These are phyloP conservation scores for Zaprionus inermis DNA, from an alignment of 1,140 invertebrate species.

Conservation along the genomic window DNA sequence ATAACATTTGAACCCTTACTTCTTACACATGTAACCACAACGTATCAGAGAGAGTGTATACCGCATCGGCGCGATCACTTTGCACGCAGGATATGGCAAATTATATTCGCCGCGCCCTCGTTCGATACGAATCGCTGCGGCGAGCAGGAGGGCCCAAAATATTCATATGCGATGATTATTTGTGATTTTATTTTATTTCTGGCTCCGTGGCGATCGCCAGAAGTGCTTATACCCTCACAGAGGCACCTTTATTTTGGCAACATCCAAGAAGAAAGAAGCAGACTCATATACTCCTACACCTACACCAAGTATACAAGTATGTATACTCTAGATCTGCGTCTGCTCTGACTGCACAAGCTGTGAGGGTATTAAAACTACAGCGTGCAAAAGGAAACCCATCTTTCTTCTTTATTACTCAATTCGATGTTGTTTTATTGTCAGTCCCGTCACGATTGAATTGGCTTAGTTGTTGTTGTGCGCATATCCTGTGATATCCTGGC, in stretches of 20 bases:
- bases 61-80: not conserved
- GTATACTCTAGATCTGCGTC: too few relatives aligned
- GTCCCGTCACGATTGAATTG: not conserved
- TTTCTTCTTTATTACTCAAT: slow-evolving; percentile 5
- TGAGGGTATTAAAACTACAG: too few relatives aligned
- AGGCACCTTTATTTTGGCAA: not conserved
- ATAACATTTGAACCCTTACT: too few relatives aligned
- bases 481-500: slow-evolving; percentile 47
- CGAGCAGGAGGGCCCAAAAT: slow-evolving; percentile 12
- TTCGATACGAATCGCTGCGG: not conserved
- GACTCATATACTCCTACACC: too few relatives aligned
- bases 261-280: too few relatives aligned
- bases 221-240: not conserved
- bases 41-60: not conserved
- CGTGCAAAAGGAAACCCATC: not conserved
- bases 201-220: slow-evolving; percentile 9
- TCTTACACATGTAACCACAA: too few relatives aligned
- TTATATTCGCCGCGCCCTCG: slow-evolving; percentile 52
- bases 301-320: too few relatives aligned
- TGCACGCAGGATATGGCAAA: slow-evolving; percentile 67
- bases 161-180: slow-evolving; percentile 14
- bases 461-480: slow-evolving; percentile 8
- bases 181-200: slow-evolving; percentile 18
- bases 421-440: slow-evolving; percentile 18
- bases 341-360: too few relatives aligned